Percentiles rank a stretch among this genome's conserved stretches.
Conservation (phyloP, 2,797 vertebrate genomes). For the Acipenser transmontanus region DNA sequence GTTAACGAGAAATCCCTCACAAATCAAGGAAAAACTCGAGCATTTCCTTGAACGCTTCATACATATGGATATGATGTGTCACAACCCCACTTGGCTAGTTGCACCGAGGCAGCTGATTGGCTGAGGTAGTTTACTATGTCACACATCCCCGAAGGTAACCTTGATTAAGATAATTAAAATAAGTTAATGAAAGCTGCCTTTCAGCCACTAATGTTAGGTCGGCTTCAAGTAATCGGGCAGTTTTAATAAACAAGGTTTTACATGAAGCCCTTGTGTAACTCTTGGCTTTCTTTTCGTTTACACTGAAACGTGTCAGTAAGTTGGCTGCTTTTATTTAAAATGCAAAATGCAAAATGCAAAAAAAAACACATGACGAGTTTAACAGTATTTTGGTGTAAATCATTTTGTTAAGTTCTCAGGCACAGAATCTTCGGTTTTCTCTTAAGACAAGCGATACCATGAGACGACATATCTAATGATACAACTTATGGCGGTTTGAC, state of each 20-base stretch:
- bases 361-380: too few species aligned
- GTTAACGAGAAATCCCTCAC: conserved; percentile 35
- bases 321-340: too few species aligned
- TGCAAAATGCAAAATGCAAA: too few species aligned
- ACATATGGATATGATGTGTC: conserved; percentile 37
- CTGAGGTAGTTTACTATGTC: conserved; percentile 48
- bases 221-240: conserved; percentile 10
- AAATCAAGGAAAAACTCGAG: conserved; percentile 50
- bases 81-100: conserved; percentile 42
- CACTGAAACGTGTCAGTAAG: too few species aligned
- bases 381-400: too few species aligned
- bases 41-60: conserved; percentile 50
- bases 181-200: conserved; percentile 39
- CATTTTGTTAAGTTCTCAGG: too few species aligned
- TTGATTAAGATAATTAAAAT: conserved; percentile 60
- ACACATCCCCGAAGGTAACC: conserved; percentile 51
- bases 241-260: conserved; percentile 13
- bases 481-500: too few species aligned
- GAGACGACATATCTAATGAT: too few species aligned
- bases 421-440: too few species aligned
- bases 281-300: too few species aligned
- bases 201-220: conserved; percentile 20
- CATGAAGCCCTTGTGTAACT: neutral
- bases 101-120: conserved; percentile 60
- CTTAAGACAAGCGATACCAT: too few species aligned